Conservation (phyloP, 2,113 vertebrate species). For the Mirza zaza region DNA sequence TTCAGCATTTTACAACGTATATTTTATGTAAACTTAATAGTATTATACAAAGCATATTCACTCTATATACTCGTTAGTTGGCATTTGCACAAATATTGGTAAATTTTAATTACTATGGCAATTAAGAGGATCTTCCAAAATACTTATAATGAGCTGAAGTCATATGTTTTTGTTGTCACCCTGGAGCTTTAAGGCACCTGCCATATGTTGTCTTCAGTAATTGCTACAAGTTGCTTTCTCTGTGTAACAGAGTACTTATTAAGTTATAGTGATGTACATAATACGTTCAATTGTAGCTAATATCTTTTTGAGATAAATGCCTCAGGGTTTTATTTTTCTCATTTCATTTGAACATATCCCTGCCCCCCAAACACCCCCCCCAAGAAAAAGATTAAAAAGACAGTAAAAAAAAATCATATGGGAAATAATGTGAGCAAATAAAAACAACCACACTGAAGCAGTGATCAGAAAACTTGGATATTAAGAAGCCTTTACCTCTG, state of each 20-base stretch:
- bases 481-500: background rate
- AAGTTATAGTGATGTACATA: slow-evolving; percentile 52
- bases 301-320: slow-evolving; percentile 49
- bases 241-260: slow-evolving; percentile 55
- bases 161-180: slow-evolving; percentile 76
- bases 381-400: background rate
- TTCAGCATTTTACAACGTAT: background rate
- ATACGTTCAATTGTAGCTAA: slow-evolving; percentile 25
- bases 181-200: slow-evolving; percentile 78
- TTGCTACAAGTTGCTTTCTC: slow-evolving; percentile 69
- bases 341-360: background rate
- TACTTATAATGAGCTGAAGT: slow-evolving; percentile 79
- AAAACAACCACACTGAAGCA: background rate
- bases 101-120: slow-evolving; percentile 80
- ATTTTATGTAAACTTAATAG: slow-evolving; percentile 6
- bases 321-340: slow-evolving; percentile 33
- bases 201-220: slow-evolving; percentile 83
- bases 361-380: background rate
- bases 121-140: slow-evolving; percentile 78
- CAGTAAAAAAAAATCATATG: background rate
- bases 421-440: background rate
- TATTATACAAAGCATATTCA: background rate
- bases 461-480: background rate
- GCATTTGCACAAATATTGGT: slow-evolving; percentile 69
- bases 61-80: slow-evolving; percentile 11